Base-by-base conservation (phyloP, 1,140 invertebrate genomes). In the Solenopsis invicta region DNA sequence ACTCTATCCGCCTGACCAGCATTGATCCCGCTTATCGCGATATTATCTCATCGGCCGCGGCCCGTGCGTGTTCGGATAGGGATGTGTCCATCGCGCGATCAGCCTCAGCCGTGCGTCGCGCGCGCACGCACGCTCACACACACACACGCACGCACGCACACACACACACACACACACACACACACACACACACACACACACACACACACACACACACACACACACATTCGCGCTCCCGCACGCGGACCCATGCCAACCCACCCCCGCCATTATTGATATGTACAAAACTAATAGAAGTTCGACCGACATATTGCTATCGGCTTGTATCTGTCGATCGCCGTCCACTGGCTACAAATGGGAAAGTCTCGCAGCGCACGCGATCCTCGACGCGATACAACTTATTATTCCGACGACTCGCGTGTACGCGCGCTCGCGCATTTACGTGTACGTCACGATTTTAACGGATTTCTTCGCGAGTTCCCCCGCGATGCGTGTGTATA, bases 321-420 rank as follows among this genome's bases (percentile, higher is more conserved):
- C 71, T 92, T 89, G 90, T 93, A 93, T 91, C 91, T 92, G 90
- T 90, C 88, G 88, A 87, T 62, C 90, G 84, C 50, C 80, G 72
- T 80, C 86, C 74, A 88, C 66, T 66, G 87, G 54, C 76, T 88
- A 86, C 88, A 92, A 92, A 92, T 93, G 89, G 89, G 88, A 93
- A 93, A 92, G 87, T 93, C 93, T 92, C 90, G 78, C 89, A 48
- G 85, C 78, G 78, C 93, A 93, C 93, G 92, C 93, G 90, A 93
- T 90, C 80, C 76, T 56, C 86, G 37, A 59, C 72, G 74, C 84
- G 78, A 64, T 59, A 75, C 86, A 59, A 84, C 87, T 89, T 90
- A 90, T 91, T 85, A 91, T 89, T 89, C 78, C 66, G 59, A 77
- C 78, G 80, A 77, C 54, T 84, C 59, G 54, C 59, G 72, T 41